These are phyloP conservation scores for Macroteleia sp. DNA, from an alignment of 2,888 invertebrate species.

Conservation along the genomic window DNA sequence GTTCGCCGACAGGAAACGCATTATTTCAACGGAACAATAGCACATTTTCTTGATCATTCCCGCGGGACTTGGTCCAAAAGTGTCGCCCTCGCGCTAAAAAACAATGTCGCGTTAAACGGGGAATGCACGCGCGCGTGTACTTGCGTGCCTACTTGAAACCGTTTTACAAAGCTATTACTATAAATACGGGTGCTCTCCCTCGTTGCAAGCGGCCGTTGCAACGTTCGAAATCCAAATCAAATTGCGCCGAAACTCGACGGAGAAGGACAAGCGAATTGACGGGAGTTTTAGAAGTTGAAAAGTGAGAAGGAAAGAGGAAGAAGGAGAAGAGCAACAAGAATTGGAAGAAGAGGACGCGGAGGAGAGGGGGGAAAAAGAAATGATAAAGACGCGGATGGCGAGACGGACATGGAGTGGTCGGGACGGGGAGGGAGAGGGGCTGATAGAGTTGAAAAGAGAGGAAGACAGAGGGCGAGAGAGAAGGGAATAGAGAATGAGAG, in stretches of 20 bases:
- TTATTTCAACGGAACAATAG: slow-evolving; percentile 24
- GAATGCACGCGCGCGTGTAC: slow-evolving; percentile 4
- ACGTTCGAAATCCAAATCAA: slow-evolving; percentile 21
- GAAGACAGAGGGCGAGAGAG: slow-evolving; percentile 53
- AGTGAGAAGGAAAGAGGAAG: slow-evolving; percentile 62
- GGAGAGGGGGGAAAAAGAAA: slow-evolving; percentile 40
- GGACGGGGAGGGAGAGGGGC: slow-evolving; percentile 41
- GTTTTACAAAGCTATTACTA: slow-evolving; percentile 35
- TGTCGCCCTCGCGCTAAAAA: slow-evolving; percentile 33
- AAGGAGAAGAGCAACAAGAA: slow-evolving; percentile 19
- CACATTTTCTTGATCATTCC: slow-evolving; percentile 7
- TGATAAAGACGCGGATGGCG: slow-evolving; percentile 66
- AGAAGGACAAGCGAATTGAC: slow-evolving; percentile 31
- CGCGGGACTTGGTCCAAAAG: slow-evolving; percentile 13
- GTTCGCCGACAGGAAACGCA: slow-evolving; percentile 25
- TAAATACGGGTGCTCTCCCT: slow-evolving; percentile 27
- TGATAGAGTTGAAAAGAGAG: slow-evolving; percentile 54
- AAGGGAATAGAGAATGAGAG: no score
- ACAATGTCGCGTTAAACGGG: slow-evolving; percentile 37
- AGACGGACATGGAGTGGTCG: slow-evolving; percentile 61
- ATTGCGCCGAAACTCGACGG: slow-evolving; percentile 34
- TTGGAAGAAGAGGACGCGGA: slow-evolving; percentile 25
- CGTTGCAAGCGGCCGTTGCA: slow-evolving; percentile 7
- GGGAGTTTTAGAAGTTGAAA: slow-evolving; percentile 33
- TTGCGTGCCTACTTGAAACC: slow-evolving; percentile 27